Evolutionary conservation across 2,113 vertebrate genomes (phyloP).

Genomic region (Mellivora capensis): DNA sequence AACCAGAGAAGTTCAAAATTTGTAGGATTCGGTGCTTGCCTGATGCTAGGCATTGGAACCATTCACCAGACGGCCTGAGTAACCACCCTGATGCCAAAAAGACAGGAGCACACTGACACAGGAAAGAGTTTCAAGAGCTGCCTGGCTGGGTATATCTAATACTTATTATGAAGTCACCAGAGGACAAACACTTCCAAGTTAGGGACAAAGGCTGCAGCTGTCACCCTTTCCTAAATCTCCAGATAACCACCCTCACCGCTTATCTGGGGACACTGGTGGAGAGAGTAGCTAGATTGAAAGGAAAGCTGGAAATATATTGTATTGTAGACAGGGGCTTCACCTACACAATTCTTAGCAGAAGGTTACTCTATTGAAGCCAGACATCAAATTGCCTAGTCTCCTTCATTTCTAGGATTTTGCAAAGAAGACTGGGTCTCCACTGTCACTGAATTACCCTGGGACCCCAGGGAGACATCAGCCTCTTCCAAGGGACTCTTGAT

Average conservation of each 20-base stretch:
- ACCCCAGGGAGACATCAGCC: neutral
- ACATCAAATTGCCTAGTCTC: neutral
- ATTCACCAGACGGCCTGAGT: neutral
- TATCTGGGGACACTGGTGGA: neutral
- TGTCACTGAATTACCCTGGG: neutral
- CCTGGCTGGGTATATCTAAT: neutral
- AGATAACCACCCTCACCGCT: constrained; percentile 17
- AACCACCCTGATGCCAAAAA: constrained; percentile 32
- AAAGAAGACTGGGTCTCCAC: neutral
- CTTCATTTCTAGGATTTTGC: constrained; percentile 3
- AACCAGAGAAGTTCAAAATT: constrained; percentile 24
- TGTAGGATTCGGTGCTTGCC: neutral
- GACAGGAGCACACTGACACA: neutral
- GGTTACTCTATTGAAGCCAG: constrained; percentile 24
- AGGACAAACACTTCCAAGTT: neutral
- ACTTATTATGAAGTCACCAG: neutral
- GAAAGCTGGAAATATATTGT: neutral
- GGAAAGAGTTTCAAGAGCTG: neutral
- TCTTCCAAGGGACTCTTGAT: neutral
- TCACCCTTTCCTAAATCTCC: neutral
- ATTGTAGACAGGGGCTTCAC: neutral
- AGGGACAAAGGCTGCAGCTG: neutral
- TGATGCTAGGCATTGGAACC: neutral
- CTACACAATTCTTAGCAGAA: constrained; percentile 16
- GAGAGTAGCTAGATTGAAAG: constrained; percentile 6